Base-by-base conservation (phyloP, 2,113 vertebrate species). In the Grallaria varia region DNA sequence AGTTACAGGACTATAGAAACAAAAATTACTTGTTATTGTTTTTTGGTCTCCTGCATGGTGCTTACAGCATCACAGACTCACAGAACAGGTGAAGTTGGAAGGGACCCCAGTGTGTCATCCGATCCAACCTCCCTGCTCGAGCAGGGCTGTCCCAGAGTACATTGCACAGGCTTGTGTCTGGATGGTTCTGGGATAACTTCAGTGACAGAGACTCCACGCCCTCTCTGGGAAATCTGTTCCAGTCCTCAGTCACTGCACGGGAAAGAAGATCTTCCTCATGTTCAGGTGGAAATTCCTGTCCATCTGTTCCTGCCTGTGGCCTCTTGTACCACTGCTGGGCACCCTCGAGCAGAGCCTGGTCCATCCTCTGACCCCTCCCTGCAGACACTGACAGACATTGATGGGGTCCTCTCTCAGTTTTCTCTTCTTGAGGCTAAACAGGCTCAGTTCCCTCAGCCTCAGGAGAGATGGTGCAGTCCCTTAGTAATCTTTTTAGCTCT, bases 241-340 rank as follows among this genome's bases (percentile, higher is more conserved):
- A 49, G 13, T 27, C 7, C 21, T 49, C 0, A 0, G 14, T 49
- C 27, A 27, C 17, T 64, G 8, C 30, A 35, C 16, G 49, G 25
- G 16, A 49, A 72, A 31, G 7, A n/a, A 56, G 20, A 18, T 56
- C 9, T 56, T 42, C 25, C 30, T 22, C 20, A 3, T 14, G 6
- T 11, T 27, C 30, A 14, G 7, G 16, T 37, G 17, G 7, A 35
- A 50, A 8, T 50, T 64, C 18, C 42, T 27, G 25, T 11, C 4
- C 35, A 79, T 55, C 30, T 21, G 12, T 24, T 56, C 28, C 14
- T 56, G 35, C 30, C 25, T 1, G 0, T 49, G 35, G 16, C 14
- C 31, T 58, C 25, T 42, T 58, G 18, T 42, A 13, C 40, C 47
- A 7, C 30, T 40, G 2, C 25, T 87, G 39, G 16, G 20, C 10